Conservation (phyloP, 2,797 vertebrate genomes). For the Varecia variegata region DNA sequence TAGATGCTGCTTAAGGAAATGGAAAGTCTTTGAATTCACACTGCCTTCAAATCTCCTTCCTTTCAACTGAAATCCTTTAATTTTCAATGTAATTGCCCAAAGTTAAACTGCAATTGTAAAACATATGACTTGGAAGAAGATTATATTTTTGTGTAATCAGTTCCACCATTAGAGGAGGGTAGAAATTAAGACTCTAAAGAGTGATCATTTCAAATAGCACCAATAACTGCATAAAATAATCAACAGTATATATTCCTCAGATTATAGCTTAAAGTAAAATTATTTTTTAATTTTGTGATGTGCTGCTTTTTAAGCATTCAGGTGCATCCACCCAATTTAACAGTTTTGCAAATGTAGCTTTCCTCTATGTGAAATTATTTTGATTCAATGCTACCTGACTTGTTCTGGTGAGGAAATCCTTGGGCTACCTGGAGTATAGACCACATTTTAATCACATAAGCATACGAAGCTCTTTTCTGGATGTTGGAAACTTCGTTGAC, state of each 20-base stretch:
- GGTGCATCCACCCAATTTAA: not conserved
- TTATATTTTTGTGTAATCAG: slow-evolving; percentile 58
- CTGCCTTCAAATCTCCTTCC: slow-evolving; percentile 22
- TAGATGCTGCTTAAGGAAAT: slow-evolving; percentile 13
- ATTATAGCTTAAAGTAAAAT: slow-evolving; percentile 17
- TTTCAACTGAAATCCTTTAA: slow-evolving; percentile 51
- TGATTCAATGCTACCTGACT: not conserved
- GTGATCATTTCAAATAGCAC: slow-evolving; percentile 57
- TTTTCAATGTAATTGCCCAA: slow-evolving; percentile 56
- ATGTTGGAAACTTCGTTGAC: not conserved
- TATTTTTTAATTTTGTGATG: slow-evolving; percentile 36
- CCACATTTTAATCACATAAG: not conserved
- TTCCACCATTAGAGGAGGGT: slow-evolving; percentile 28
- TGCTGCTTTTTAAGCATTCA: slow-evolving; percentile 1
- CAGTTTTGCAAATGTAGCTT: not conserved
- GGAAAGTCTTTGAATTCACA: slow-evolving; percentile 11
- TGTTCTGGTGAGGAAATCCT: not conserved
- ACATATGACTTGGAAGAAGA: slow-evolving; percentile 50
- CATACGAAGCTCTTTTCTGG: not conserved
- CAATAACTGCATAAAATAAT: slow-evolving; percentile 45
- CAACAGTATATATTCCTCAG: not conserved
- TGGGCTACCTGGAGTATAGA: not conserved
- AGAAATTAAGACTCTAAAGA: slow-evolving; percentile 41
- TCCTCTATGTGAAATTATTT: slow-evolving; percentile 36
- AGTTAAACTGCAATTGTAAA: slow-evolving; percentile 63